These are phyloP conservation scores for Agrotis exclamationis DNA, from an alignment of 2,888 invertebrate genomes.

Conservation along the genomic window DNA sequence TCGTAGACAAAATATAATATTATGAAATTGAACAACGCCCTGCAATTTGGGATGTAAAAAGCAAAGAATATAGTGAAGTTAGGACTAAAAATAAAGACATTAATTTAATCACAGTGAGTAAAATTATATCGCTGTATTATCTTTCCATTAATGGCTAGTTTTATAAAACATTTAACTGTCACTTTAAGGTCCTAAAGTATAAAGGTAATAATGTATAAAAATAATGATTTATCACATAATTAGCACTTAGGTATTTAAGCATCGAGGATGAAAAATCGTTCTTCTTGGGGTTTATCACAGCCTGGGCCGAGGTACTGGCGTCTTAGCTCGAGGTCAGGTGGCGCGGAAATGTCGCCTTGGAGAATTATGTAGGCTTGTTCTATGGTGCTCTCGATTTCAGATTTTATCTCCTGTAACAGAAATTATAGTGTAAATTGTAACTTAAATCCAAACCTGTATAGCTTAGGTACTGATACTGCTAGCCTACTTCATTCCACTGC, in stretches of 20 bases:
- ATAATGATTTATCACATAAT: conserved; percentile 51
- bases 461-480: no score
- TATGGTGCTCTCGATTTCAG: conserved; percentile 88
- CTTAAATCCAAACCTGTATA: no score
- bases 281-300: conserved; percentile 85
- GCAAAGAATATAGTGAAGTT: no score
- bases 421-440: neutral
- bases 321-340: conserved; percentile 86
- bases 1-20: no score
- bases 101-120: neutral
- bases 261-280: conserved; percentile 85
- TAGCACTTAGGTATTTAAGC: conserved; percentile 54
- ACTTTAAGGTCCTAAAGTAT: conserved; percentile 5
- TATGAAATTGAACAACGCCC: no score
- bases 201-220: conserved; percentile 28
- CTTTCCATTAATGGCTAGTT: conserved; percentile 15
- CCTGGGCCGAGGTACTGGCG: conserved; percentile 86
- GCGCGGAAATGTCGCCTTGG: conserved; percentile 89
- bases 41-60: no score
- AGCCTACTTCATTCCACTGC: no score
- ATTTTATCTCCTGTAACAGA: conserved; percentile 83
- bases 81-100: neutral
- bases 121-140: conserved; percentile 2
- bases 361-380: conserved; percentile 90
- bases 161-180: conserved; percentile 13